Evolutionary conservation across 2,113 vertebrate genomes (phyloP), one percentile per base, ranked within the genome.

Genomic region (Astatotilapia flaviijosephi): DNA sequence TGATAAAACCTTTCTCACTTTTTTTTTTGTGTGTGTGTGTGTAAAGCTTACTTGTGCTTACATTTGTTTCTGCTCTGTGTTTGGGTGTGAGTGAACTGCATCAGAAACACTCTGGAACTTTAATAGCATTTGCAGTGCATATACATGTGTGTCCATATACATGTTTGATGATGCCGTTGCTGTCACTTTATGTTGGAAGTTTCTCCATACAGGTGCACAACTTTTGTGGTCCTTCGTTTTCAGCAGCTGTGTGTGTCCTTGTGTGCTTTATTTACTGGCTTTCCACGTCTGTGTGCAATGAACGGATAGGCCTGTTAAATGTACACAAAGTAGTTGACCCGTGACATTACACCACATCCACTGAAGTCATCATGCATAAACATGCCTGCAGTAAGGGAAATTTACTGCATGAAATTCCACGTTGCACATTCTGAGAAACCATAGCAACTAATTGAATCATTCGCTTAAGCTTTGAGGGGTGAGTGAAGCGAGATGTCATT

Each of bases 331-430:
- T 35, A 79, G 68, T 55, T 91, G 88, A 94, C 85, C 92, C 55
- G 28, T 92, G 89, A 93, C 82, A 88, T 37, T 54, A 83, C 47
- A 86, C 89, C 75, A 86, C 85, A 33, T 85, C 87, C 80, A 84
- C 83, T 83, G 88, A 88, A 81, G 89, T 89, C 90, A 82, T 93
- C 89, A 92, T 90, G 92, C 94, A 94, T 90, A 92, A 92, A 90
- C 77, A 91, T 86, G 87, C 83, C 90, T 85, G 92, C 62, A 87
- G 88, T 88, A 84, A 82, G 83, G 73, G 45, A 89, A 87, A 79
- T 88, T 85, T 84, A 83, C 65, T 85, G 90, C 90, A 84, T 82
- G 83, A 15, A 37, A 85, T 93, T 93, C 89, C 86, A 86, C 55
- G 83, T 90, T 82, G 53, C 90, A 91, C 90, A 88, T 94, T 86